phyloP scores from a whole-genome alignment of 2,113 vertebrate species.

The Pedionomus torquatus region DNA sequence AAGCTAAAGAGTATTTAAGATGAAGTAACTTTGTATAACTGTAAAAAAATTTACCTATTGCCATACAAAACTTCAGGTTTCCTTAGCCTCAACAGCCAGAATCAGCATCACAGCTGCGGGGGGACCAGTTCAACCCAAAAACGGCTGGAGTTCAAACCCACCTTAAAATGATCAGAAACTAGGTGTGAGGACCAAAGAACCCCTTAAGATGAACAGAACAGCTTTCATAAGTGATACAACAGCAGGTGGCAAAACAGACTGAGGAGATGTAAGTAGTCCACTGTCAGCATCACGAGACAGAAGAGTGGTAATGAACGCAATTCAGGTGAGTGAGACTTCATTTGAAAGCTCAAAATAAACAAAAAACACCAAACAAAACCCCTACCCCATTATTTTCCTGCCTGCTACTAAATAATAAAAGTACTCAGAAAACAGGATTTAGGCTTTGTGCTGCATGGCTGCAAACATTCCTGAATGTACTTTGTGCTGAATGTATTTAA shows the following conservation, averaged over 20 bases:
- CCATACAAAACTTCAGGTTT: neutral
- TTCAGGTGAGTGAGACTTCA: neutral
- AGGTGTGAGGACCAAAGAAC: neutral
- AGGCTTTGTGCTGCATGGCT: neutral
- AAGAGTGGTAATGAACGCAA: neutral
- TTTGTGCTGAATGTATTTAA: too few species aligned
- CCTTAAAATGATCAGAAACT: neutral
- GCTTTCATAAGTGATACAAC: neutral
- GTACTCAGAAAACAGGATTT: neutral
- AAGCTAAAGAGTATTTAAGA: neutral
- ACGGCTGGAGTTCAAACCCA: neutral
- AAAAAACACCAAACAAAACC: too few species aligned
- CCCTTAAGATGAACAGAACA: neutral
- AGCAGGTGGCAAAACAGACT: neutral
- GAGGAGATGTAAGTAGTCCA: neutral
- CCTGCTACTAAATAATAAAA: neutral
- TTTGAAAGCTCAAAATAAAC: neutral
- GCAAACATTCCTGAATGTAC: too few species aligned
- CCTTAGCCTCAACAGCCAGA: neutral
- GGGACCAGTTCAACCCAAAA: neutral
- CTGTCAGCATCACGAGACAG: neutral
- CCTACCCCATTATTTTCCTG: too few species aligned
- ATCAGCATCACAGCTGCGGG: neutral
- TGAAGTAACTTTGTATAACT: neutral
- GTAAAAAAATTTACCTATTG: neutral